Base-by-base conservation (phyloP, 2,888 invertebrate genomes). In the Boloria euphrosyne region DNA sequence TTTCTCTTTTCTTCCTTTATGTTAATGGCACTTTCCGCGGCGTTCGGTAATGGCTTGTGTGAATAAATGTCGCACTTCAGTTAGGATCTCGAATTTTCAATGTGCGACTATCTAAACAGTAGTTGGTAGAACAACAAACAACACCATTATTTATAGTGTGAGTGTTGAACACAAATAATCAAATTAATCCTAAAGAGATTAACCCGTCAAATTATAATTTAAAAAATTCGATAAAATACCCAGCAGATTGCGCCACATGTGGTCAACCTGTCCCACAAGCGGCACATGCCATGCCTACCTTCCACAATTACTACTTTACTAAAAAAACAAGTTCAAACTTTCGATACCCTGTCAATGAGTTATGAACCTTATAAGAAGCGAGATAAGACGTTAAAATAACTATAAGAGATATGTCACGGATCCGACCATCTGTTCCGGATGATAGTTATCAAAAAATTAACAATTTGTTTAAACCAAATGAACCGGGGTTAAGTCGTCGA, bases 391-490 rank as follows among this genome's bases (percentile, higher is more conserved):
- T 68, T n/a, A 72, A 67, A 77, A 69, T 83, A 0, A 43, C 14
- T 67, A 65, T 16, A 4, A 27, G 22, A 44, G 13, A 31, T 63
- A 60, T 69, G 76, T 70, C 76, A 73, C 76, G 78, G 75, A 77
- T 77, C 70, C 70, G 73, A 78, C 89, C 92, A 92, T 89, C 89
- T 92, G 92, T 90, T 90, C 84, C 87, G 84, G 87, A 87, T 83
- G 92, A 91, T 90, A 83, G 87, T 84, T 90, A 92, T 91, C 91
- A 84, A 90, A 89, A 90, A 92, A 91, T 92, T 91, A 91, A 92
- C 90, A 92, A 92, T 92, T 92, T 92, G 91, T 92, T 91, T 90
- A 91, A 92, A 89, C 87, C 86, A 90, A 92, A 92, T 90, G 88
- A 89, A 85, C 83, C 84, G 87, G 85, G 86, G 87, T 86, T 86